Percentiles rank a stretch among this genome's conserved stretches.
These are phyloP conservation scores for Syrmaticus mikado DNA, from an alignment of 2,113 vertebrate species.

Conservation along the genomic window DNA sequence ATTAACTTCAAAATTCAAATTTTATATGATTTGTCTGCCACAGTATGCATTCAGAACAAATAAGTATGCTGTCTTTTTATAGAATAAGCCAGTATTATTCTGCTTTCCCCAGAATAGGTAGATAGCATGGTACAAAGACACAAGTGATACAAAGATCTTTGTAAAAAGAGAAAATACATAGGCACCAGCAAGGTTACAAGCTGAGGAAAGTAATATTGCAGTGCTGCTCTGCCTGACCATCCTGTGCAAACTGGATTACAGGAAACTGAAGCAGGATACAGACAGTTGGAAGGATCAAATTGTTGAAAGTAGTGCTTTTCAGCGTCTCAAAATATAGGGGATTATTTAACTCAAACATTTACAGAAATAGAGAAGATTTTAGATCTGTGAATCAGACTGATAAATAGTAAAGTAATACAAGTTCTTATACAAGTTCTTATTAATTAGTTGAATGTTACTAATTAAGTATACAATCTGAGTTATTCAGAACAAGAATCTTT, in stretches of 20 bases:
- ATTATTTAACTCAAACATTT: neutral
- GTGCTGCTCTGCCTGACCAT: neutral
- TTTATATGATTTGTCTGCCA: neutral
- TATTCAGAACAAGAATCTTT: neutral
- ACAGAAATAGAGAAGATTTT: neutral
- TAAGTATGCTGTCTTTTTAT: neutral
- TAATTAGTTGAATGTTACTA: neutral
- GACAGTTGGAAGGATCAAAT: neutral
- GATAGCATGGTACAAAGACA: neutral
- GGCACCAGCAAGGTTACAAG: neutral
- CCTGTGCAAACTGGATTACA: neutral
- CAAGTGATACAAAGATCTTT: neutral
- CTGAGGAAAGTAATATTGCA: neutral
- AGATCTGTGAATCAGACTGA: neutral
- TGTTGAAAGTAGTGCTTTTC: neutral
- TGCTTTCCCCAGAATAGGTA: neutral
- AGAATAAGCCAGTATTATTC: neutral
- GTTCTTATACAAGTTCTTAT: neutral
- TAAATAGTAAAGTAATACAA: neutral
- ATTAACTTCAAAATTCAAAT: neutral
- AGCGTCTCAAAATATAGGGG: neutral
- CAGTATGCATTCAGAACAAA: neutral
- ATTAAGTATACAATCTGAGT: neutral
- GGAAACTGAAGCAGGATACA: neutral
- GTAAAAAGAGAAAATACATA: neutral